Conservation (phyloP, 1,140 invertebrate genomes). For the Sycobia sp. region DNA sequence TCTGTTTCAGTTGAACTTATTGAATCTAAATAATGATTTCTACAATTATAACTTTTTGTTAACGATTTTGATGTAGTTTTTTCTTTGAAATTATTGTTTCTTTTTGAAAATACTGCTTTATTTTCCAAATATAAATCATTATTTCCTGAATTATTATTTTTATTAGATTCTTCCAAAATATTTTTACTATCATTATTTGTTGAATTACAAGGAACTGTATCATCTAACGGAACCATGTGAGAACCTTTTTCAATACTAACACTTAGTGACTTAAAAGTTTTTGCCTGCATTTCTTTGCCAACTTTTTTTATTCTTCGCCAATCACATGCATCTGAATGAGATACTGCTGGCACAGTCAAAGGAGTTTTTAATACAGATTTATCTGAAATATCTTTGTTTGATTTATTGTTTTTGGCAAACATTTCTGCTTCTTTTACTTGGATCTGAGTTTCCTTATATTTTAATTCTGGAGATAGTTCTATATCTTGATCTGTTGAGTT, state of each 20-base stretch:
- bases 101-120: background rate
- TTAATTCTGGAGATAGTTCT: background rate
- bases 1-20: background rate
- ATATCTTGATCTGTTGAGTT: background rate
- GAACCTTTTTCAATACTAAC: slow-evolving; percentile 25
- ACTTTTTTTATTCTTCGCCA: slow-evolving; percentile 28
- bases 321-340: slow-evolving; percentile 17
- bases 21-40: slow-evolving; percentile 2
- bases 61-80: background rate
- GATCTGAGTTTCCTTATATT: slow-evolving; percentile 7
- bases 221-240: slow-evolving; percentile 10
- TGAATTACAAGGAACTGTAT: slow-evolving; percentile 20
- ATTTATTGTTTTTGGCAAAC: slow-evolving; percentile 16
- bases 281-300: slow-evolving; percentile 30
- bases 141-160: background rate
- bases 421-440: slow-evolving; percentile 2
- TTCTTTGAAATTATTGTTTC: background rate
- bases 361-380: slow-evolving; percentile 14
- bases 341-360: background rate
- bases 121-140: background rate
- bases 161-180: slow-evolving; percentile 1
- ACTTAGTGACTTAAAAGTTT: slow-evolving; percentile 28
- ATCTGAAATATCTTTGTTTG: background rate
- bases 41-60: background rate
- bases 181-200: slow-evolving; percentile 15